Base-by-base conservation (phyloP, 2,113 vertebrate species). In the Hippoglossus stenolepis region DNA sequence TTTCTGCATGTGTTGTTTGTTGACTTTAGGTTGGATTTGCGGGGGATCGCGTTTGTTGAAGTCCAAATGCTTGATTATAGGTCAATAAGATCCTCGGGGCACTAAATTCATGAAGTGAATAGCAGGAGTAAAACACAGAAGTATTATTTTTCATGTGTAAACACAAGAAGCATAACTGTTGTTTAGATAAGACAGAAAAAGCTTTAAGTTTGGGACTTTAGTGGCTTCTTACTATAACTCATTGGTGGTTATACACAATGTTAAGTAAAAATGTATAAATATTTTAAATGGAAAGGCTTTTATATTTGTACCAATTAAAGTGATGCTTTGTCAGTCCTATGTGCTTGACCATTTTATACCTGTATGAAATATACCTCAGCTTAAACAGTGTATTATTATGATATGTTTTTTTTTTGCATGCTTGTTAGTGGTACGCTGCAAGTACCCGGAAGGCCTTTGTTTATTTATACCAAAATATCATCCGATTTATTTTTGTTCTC, bases 401-500 rank as follows among this genome's bases (percentile, higher is more conserved):
- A 2, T 8, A 20, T 51, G 1, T 8, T 35, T 49, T 61, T 74
- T 68, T 14, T 58, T 38, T 9, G 56, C 59, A 75, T 1, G 73
- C 60, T 54, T 65, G 70, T 80, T 70, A 76, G 68, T 15, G 24
- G 3, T 17, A 54, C 4, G 3, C 49, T 63, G 17, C 57, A 61
- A 57, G 23, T 65, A 79, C 38, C 45, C 24, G 9, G 43, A 24
- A 49, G 17, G 17, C 45, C n/a, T 77, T 80, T 76, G 45, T 74
- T 71, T 71, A 66, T 69, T 67, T 60, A 43, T 56, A 4, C n/a
- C 61, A 28, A 56, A 57, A 65, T 59, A 70, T 68, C 2, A 47
- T 53, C 59, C 53, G 80, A 72, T 85, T 65, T 71, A 24, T 70
- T 56, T 62, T 6, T 51, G 57, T 23, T 20, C 56, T 70, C 47